Evolutionary conservation across 2,888 invertebrate species (phyloP).

Genomic region (Chrysotoxum bicinctum): DNA sequence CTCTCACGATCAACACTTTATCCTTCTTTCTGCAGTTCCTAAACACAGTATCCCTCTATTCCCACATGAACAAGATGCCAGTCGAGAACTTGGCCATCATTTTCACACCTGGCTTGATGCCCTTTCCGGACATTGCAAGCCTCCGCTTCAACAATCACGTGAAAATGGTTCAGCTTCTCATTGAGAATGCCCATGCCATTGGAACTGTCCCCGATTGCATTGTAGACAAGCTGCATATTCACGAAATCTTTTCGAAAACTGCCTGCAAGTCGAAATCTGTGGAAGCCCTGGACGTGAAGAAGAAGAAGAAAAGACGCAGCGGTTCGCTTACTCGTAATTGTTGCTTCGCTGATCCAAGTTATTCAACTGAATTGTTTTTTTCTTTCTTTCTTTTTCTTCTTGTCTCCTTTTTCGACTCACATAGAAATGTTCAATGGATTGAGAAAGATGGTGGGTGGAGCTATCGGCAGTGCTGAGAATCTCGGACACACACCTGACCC

Average conservation of each 20-base stretch:
- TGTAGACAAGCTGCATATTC: constrained; percentile 80
- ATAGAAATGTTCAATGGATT: constrained; percentile 89
- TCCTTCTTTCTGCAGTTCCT: constrained; percentile 89
- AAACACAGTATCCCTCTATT: constrained; percentile 84
- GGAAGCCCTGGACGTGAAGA: constrained; percentile 81
- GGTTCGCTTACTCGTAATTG: constrained; percentile 91
- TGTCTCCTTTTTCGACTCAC: constrained; percentile 69
- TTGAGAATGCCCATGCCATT: constrained; percentile 89
- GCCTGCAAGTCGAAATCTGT: constrained; percentile 58
- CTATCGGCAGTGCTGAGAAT: constrained; percentile 83
- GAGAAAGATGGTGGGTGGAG: constrained; percentile 89
- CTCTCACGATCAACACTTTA: constrained; percentile 89
- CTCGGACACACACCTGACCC: constrained; percentile 79
- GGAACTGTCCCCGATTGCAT: constrained; percentile 87
- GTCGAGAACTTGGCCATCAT: constrained; percentile 92
- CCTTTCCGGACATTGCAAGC: constrained; percentile 85
- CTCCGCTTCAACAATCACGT: constrained; percentile 87
- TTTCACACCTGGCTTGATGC: constrained; percentile 93
- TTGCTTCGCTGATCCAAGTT: constrained; percentile 62
- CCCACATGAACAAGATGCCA: constrained; percentile 91
- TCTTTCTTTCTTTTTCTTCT: constrained; percentile 52
- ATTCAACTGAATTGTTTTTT: constrained; percentile 68
- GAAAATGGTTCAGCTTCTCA: constrained; percentile 88
- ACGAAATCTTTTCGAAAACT: constrained; percentile 55
- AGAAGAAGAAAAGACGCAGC: constrained; percentile 91